Base-by-base conservation (phyloP, 35 echinoderm and acorn worm genomes). In the Ophioderma brevispina region DNA sequence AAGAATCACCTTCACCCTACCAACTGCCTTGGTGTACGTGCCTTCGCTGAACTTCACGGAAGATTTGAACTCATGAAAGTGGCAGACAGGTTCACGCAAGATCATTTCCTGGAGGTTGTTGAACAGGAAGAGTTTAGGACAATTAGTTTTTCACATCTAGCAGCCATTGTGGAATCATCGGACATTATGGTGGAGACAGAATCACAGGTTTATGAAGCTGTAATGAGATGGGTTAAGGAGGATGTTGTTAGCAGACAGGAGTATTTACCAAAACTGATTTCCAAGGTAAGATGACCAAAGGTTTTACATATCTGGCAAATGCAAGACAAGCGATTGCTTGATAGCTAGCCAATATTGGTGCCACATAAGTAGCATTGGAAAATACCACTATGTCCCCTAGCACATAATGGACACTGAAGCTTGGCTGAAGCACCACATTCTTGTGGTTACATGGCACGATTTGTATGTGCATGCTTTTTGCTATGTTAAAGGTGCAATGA, bases 21-120 rank as follows among this genome's bases (percentile, higher is more conserved):
- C 17, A 99, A 99, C 64, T 99, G 97, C 80, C 91, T 99, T 18
- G 97, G 91, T 28, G 94, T 99, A 13, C 86, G 94, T 13, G 95
- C 85, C 84, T 99, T 99, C 82, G 97, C 97, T 56, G 97, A 99
- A 33, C 93, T 92, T 38, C 97, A 99, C 36, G 97, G 97, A 14
- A 43, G 93, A 38, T 84, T 84, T 8, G 94, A 94, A 37, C 94
- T 99, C 19, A 85, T 92, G 21, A 63, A 92, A 31, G 88, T 92
- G 17, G 97, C 97, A 25, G 92, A 99, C 36, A 78, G 56, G 25
- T 99, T 80, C 75, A 90, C 93, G 13, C 84, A 82, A 76, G 97
- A 99, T 78, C 87, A 91, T 39, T 99, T 99, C 81, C 33, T 87
- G 1, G 94, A 95, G 75, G 81, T 99, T 0, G 76, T 94, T 0